phyloP scores from a whole-genome alignment of 2,113 vertebrate species.

The Gymnocephalus cernua region DNA sequence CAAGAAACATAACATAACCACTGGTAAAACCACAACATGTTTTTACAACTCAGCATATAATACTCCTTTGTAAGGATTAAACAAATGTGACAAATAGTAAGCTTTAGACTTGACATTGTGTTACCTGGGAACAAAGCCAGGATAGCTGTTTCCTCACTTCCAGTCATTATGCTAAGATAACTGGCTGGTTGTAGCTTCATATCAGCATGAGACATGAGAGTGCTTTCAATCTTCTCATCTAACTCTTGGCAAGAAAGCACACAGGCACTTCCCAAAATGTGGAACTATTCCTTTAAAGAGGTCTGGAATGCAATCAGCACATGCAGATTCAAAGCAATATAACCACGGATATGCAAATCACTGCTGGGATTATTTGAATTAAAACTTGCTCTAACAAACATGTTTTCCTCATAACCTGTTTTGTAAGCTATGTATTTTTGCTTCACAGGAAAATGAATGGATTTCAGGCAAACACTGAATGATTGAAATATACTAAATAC shows the following conservation, averaged over 20 bases:
- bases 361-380: not conserved
- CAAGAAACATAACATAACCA: not conserved
- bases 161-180: no score
- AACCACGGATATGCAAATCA: conserved; percentile 3
- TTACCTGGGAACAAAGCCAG: no score
- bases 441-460: not conserved
- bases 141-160: no score
- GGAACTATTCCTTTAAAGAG: not conserved
- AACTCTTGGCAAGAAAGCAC: not conserved
- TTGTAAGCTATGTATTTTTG: not conserved
- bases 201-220: not conserved
- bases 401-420: no score
- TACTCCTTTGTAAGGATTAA: not conserved
- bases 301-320: not conserved
- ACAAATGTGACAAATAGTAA: no score
- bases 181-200: not conserved
- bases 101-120: no score
- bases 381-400: not conserved
- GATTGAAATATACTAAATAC: not conserved
- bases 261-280: not conserved
- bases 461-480: not conserved
- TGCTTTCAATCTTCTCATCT: not conserved
- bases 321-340: not conserved
- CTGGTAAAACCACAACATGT: not conserved
- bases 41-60: not conserved